Evolutionary conservation across 35 echinoderm and acorn worm species (phyloP).

Genomic region (Ptychodera flava): DNA sequence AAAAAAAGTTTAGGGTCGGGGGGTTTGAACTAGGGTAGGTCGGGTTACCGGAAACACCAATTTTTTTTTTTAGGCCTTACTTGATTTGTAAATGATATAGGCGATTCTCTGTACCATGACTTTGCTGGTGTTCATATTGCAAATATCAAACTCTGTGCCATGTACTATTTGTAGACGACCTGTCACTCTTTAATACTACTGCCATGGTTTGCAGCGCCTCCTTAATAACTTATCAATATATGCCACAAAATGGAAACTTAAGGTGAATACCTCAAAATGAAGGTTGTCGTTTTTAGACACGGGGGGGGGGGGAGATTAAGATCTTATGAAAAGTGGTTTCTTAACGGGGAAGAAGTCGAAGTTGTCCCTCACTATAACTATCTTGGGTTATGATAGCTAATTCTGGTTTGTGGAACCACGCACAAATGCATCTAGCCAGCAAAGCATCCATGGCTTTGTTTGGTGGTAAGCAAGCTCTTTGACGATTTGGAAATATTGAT

Average conservation of each 20-base stretch:
- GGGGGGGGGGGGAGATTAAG: background rate
- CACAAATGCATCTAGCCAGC: background rate
- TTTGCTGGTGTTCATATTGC: constrained; percentile 7
- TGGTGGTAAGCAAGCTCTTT: background rate
- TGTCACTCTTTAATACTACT: constrained; percentile 7
- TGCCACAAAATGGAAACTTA: constrained; percentile 2
- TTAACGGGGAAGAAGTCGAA: background rate
- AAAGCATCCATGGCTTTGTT: background rate
- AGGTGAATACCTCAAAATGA: constrained; percentile 22
- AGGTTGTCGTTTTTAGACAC: constrained; percentile 28
- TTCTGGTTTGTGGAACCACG: constrained; percentile 4
- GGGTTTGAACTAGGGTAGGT: too few relatives aligned
- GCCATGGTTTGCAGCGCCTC: constrained; percentile 5
- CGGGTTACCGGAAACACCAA: too few relatives aligned
- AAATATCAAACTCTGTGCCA: background rate
- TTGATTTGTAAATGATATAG: too few relatives aligned
- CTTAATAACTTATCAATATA: constrained; percentile 10
- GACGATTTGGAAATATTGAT: background rate
- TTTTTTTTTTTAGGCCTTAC: too few relatives aligned
- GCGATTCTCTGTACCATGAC: too few relatives aligned
- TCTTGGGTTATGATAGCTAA: background rate
- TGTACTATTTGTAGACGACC: constrained; percentile 16
- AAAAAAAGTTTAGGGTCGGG: too few relatives aligned
- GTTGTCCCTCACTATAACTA: background rate
- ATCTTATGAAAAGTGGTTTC: constrained; percentile 6